phyloP scores from a whole-genome alignment of 1,140 invertebrate species.

The Agrypnia vestita region DNA sequence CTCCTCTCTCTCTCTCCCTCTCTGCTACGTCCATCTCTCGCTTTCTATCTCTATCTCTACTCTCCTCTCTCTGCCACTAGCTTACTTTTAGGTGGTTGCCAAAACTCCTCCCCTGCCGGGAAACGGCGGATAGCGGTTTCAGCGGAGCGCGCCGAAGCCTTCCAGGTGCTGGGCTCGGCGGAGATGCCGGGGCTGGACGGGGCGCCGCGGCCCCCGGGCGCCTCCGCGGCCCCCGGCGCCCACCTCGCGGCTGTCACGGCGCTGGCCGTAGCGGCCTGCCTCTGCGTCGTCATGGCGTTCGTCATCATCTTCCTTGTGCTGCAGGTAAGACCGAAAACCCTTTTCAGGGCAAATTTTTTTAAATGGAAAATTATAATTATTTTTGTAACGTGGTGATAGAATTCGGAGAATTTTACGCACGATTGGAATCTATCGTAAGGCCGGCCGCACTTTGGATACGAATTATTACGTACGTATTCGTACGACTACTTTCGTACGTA shows the following conservation, averaged over 20 bases:
- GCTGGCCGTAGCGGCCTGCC: conserved; percentile 78
- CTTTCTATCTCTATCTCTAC: too few species aligned
- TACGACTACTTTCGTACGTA: too few species aligned
- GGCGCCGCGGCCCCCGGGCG: conserved; percentile 64
- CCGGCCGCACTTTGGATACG: too few species aligned
- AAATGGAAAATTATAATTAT: too few species aligned
- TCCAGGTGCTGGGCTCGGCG: conserved; percentile 67
- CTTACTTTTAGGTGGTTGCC: conserved; percentile 75
- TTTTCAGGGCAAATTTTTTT: too few species aligned
- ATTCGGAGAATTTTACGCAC: too few species aligned
- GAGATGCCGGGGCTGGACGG: conserved; percentile 63
- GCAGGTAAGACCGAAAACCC: conserved; percentile 76
- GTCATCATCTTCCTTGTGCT: conserved; percentile 79
- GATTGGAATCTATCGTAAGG: too few species aligned
- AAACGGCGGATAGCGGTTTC: conserved; percentile 81
- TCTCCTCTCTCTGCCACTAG: too few species aligned
- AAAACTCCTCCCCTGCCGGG: conserved; percentile 82
- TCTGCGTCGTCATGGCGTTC: conserved; percentile 79
- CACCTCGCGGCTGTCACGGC: conserved; percentile 76
- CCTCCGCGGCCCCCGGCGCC: conserved; percentile 66
- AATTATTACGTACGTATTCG: too few species aligned
- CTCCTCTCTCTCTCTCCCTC: too few species aligned
- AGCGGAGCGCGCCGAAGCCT: conserved; percentile 69
- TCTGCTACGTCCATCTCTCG: too few species aligned
- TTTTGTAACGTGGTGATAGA: too few species aligned